Evolutionary conservation across 1,140 invertebrate genomes (phyloP), one percentile per base, ranked within the genome.

Genomic region (Aleiodes sp.): DNA sequence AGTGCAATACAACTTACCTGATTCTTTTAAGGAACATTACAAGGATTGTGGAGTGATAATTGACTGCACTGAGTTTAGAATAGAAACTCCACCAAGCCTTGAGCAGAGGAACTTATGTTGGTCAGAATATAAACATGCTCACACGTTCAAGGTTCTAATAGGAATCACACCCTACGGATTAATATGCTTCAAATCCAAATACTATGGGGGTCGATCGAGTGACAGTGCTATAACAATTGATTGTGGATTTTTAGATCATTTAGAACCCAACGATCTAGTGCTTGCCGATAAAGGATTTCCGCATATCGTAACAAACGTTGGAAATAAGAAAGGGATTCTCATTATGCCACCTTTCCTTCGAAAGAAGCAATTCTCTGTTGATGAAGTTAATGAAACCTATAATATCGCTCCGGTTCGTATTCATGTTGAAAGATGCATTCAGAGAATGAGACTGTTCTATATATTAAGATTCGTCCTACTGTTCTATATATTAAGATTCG

Each of bases 261-360:
- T 83, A 0, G 75, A 82, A 65, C 60, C 69, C 9, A 76, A 74
- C 59, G 82, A 84, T 74, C 24, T 74, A 26, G 69, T 84, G 21
- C 66, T 85, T 41, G 82, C 79, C 26, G 81, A 82, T 67, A 75
- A 80, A 70, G 80, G 80, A n/a, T 83, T 84, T 35, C 65, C 65
- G 12, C 4, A 57, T 14, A 73, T 75, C n/a, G n/a, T n/a, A n/a
- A n/a, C n/a, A n/a, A n/a, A n/a, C n/a, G n/a, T n/a, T n/a, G n/a
- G n/a, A n/a, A n/a, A n/a, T n/a, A n/a, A n/a, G n/a, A n/a, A n/a
- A n/a, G n/a, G n/a, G n/a, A n/a, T n/a, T n/a, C n/a, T n/a, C n/a
- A n/a, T n/a, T n/a, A n/a, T n/a, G n/a, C n/a, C n/a, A n/a, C n/a
- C n/a, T n/a, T n/a, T n/a, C n/a, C n/a, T n/a, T n/a, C n/a, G n/a